Base-by-base conservation (phyloP, 1,140 invertebrate genomes). In the Helicorthomorpha holstii region DNA sequence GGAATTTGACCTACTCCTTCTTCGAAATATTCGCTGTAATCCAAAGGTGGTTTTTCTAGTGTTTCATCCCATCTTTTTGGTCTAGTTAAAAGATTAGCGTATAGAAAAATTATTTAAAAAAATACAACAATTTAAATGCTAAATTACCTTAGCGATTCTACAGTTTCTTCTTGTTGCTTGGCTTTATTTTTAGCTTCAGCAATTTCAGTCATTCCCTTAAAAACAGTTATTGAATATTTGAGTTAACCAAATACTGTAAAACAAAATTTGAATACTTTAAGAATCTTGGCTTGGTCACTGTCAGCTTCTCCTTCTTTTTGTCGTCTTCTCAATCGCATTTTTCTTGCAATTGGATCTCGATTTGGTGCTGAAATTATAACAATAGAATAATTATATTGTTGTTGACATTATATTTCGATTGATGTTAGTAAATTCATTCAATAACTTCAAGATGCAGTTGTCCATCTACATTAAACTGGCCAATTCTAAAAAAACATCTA, bases 21-120 rank as follows among this genome's bases (percentile, higher is more conserved):
- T 61, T 99, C 94, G 68, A 98, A 99, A 68, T 98, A 91, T 66
- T 98, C 93, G 0, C 91, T 96, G 70, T 98, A 98, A 71, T 99
- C 91, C n/a, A 98, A 64, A 22, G 88, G 83, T 0, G 93, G 94
- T 64, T 95, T 93, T 64, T 94, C 89, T 49, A 98, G 66, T 27
- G 82, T 79, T 72, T 97, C 93, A 63, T 92, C 88, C 89, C 89
- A 93, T 50, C 84, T 74, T 53, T 67, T 67, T 38, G 68, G 67
- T 48, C 67, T 70, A 44, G 19, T 26, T 29, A 46, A 54, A 1
- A 43, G 46, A 50, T 27, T 50, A 21, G 27, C 16, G 4, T 54
- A 57, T 21, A n/a, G 26, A 24, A 42, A 42, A 12, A 19, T 41
- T 41, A 19, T 41, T 12, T 12, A 12, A n/a, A 24, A 44, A 29